Evolutionary conservation across 2,113 vertebrate genomes (phyloP).

Genomic region (Hippolais icterina): DNA sequence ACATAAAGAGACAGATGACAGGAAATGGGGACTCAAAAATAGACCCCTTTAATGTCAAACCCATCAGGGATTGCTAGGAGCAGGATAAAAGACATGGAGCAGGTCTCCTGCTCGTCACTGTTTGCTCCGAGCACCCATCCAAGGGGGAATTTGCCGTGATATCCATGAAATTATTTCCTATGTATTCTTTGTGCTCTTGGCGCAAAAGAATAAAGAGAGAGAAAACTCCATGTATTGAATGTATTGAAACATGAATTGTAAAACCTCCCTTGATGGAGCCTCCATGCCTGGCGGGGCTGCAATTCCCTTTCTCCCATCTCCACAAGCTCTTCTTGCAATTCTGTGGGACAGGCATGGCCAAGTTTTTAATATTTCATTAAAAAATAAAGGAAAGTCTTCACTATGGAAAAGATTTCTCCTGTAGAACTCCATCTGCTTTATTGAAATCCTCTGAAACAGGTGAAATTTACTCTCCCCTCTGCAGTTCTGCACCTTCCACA

Average conservation of each 20-base stretch:
- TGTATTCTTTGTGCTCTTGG: neutral
- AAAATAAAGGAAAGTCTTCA: neutral
- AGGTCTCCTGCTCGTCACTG: rapidly evolving
- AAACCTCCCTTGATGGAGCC: neutral
- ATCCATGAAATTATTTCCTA: rapidly evolving
- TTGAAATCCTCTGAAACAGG: neutral
- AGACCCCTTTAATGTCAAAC: constrained; percentile 35
- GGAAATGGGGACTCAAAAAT: constrained; percentile 54
- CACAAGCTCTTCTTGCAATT: neutral
- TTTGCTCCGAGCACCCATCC: rapidly evolving
- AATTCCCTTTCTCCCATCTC: neutral
- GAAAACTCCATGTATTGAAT: neutral
- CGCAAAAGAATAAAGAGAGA: neutral
- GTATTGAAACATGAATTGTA: rapidly evolving
- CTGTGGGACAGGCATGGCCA: neutral
- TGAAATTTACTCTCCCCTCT: neutral
- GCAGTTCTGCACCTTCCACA: neutral
- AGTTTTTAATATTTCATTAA: neutral
- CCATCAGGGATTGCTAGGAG: neutral
- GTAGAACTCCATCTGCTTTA: neutral
- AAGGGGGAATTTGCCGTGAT: neutral
- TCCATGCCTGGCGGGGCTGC: neutral
- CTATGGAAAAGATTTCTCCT: neutral
- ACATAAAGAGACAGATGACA: constrained; percentile 8
- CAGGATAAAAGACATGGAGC: rapidly evolving